phyloP scores from a whole-genome alignment of 2,797 vertebrate species.

The Alauda arvensis region DNA sequence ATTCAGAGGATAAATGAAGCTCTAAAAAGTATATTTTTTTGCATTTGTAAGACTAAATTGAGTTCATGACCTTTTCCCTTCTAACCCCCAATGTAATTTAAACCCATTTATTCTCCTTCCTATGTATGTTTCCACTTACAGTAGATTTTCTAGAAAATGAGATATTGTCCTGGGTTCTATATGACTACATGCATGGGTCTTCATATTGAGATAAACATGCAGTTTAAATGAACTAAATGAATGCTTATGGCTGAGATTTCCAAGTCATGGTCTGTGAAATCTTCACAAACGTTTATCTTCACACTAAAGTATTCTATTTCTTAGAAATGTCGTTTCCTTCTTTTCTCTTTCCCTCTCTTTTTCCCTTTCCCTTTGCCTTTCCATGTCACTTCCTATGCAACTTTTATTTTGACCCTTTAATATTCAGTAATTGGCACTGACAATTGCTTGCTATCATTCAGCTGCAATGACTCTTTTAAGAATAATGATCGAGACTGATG shows the following conservation, averaged over 20 bases:
- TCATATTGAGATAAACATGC: neutral
- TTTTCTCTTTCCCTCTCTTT: neutral
- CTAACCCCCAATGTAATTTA: neutral
- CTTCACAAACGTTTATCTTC: neutral
- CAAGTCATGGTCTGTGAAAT: neutral
- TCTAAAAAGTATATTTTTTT: neutral
- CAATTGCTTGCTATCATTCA: neutral
- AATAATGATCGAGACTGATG: accelerated
- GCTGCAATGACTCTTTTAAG: neutral
- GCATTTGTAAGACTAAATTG: conserved; percentile 25
- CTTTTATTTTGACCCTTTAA: neutral
- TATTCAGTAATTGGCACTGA: neutral
- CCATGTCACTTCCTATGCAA: neutral
- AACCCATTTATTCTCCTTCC: neutral
- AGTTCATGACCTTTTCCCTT: neutral
- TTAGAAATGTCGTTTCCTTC: neutral
- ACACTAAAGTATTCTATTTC: neutral
- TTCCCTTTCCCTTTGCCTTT: neutral
- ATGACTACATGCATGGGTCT: neutral
- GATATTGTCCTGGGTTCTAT: neutral
- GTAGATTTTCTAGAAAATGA: neutral
- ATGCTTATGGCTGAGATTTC: neutral
- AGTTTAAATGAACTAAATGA: neutral
- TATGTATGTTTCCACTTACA: neutral
- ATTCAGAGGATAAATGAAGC: conserved; percentile 24